Conservation (phyloP, 1,140 invertebrate genomes). For the Hypothenemus hampei region DNA sequence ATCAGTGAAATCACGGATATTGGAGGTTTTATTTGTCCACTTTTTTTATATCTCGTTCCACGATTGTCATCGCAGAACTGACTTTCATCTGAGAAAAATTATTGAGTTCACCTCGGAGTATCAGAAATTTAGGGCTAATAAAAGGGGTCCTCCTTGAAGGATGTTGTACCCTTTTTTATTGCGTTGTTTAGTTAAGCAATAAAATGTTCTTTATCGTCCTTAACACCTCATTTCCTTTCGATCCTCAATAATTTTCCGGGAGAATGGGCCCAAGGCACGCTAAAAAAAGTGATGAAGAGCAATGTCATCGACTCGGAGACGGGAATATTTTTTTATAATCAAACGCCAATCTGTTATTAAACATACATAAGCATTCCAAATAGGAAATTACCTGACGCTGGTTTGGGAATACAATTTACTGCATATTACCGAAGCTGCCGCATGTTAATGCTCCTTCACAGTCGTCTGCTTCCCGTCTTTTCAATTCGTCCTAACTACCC, state of each 20-base stretch:
- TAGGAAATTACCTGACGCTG: slow-evolving; percentile 27
- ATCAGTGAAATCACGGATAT: slow-evolving; percentile 25
- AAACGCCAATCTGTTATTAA: too few relatives aligned
- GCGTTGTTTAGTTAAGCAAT: slow-evolving; percentile 25
- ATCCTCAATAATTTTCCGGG: slow-evolving; percentile 25
- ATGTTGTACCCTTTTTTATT: slow-evolving; percentile 21
- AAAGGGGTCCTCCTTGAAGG: slow-evolving; percentile 6
- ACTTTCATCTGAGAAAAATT: too few relatives aligned
- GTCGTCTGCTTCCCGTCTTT: slow-evolving; percentile 25
- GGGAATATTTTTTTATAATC: too few relatives aligned
- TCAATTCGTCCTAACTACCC: slow-evolving; percentile 27
- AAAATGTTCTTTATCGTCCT: slow-evolving; percentile 27
- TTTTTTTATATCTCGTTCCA: too few relatives aligned
- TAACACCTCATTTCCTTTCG: slow-evolving; percentile 27
- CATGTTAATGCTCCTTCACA: slow-evolving; percentile 23
- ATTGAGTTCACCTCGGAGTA: too few relatives aligned
- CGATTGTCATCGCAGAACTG: too few relatives aligned
- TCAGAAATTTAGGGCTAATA: too few relatives aligned
- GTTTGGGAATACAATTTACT: slow-evolving; percentile 21
- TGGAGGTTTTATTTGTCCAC: slow-evolving; percentile 21
- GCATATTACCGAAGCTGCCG: slow-evolving; percentile 21
- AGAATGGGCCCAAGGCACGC: too few relatives aligned
- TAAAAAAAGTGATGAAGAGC: too few relatives aligned
- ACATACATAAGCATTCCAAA: slow-evolving; percentile 22
- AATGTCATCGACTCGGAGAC: too few relatives aligned